Percentiles rank a stretch among this genome's conserved stretches.
phyloP scores from a whole-genome alignment of 2,113 vertebrate genomes.

The Percopsis transmontana region DNA sequence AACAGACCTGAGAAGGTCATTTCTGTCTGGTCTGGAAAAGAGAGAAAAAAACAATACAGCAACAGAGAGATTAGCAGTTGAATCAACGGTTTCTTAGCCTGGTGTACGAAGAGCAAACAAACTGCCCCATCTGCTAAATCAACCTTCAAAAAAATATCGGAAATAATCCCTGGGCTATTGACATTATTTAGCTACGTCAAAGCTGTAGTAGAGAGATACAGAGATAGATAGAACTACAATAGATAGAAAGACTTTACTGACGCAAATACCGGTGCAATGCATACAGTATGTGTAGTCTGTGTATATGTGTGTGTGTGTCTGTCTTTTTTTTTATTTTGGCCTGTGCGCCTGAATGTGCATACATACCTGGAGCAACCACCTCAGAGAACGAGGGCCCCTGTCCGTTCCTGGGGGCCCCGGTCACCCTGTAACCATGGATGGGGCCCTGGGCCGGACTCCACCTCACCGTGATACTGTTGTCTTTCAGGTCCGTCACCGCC shows the following conservation, averaged over 20 bases:
- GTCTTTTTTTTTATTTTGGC: too few species aligned
- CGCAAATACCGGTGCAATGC: not conserved
- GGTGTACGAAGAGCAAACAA: too few species aligned
- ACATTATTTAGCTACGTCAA: too few species aligned
- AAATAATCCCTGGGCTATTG: too few species aligned
- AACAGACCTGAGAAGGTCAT: conserved; percentile 92
- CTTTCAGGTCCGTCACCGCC: conserved; percentile 88
- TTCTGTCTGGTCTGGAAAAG: conserved; percentile 87
- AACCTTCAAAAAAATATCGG: not conserved
- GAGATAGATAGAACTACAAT: too few species aligned
- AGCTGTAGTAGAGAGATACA: too few species aligned
- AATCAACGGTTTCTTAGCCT: not conserved
- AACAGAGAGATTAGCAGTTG: not conserved
- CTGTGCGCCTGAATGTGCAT: too few species aligned
- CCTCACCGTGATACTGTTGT: conserved; percentile 88
- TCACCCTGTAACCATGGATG: conserved; percentile 91
- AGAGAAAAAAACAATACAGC: conserved; percentile 5
- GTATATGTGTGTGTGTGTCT: conserved; percentile 6
- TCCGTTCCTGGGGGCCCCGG: conserved; percentile 85
- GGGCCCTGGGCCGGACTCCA: conserved; percentile 91
- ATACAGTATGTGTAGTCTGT: not conserved
- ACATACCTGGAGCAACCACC: conserved; percentile 85
- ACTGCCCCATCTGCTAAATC: not conserved
- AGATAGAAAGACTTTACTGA: not conserved
- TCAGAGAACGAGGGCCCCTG: conserved; percentile 82